Conservation (phyloP, 2,113 vertebrate genomes). For the Sylvietta virens region DNA sequence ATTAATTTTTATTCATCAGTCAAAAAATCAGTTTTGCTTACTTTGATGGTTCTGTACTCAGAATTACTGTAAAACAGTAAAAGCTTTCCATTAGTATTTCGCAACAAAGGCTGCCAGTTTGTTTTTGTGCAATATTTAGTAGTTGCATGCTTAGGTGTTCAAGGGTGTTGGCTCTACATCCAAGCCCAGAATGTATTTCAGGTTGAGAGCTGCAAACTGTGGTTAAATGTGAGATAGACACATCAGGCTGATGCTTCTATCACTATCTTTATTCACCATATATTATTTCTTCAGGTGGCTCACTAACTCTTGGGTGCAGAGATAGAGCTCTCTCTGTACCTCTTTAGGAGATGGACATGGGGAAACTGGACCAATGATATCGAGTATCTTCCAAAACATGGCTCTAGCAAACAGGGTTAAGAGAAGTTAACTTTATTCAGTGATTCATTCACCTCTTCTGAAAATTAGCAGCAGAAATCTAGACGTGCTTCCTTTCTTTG, state of each 20-base stretch:
- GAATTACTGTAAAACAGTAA: neutral
- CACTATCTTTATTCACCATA: neutral
- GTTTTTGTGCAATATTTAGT: neutral
- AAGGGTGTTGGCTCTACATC: neutral
- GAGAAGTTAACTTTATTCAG: neutral
- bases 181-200: neutral
- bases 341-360: neutral
- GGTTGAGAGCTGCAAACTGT: neutral
- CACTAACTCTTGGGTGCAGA: neutral
- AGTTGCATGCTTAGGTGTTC: neutral
- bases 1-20: neutral
- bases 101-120: neutral
- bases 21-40: neutral
- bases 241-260: neutral
- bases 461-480: neutral
- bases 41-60: neutral
- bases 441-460: neutral
- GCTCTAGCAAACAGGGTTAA: neutral
- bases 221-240: neutral
- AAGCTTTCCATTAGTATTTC: neutral
- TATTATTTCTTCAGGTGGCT: neutral
- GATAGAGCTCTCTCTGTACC: neutral
- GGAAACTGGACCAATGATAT: accelerated
- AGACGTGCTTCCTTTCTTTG: neutral
- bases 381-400: neutral